phyloP scores from a whole-genome alignment of 2,888 invertebrate genomes.

The Hemicrepidius hirtus region DNA sequence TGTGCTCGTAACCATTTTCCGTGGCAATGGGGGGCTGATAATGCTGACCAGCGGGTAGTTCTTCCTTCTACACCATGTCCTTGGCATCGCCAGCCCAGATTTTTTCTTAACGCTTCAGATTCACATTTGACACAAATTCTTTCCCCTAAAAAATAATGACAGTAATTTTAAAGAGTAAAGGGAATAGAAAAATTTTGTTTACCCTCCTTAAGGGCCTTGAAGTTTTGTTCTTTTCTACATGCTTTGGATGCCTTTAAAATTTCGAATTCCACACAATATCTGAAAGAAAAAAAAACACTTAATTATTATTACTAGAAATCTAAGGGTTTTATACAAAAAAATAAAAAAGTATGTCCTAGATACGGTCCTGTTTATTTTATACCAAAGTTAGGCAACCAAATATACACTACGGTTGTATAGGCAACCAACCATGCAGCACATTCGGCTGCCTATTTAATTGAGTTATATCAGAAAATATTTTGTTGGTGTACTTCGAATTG shows the following conservation, averaged over 20 bases:
- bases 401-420: no score
- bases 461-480: no score
- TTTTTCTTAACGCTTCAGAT: constrained; percentile 85
- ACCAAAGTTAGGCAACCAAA: no score
- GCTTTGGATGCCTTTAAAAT: constrained; percentile 88
- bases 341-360: no score
- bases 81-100: constrained; percentile 85
- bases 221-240: constrained; percentile 84
- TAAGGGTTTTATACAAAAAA: no score
- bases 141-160: constrained; percentile 75
- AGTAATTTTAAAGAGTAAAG: no score
- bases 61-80: constrained; percentile 88
- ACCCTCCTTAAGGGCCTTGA: constrained; percentile 86
- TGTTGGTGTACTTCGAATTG: no score
- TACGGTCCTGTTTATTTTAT: no score
- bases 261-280: constrained; percentile 91
- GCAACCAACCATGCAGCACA: no score
- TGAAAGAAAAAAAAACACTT: constrained; percentile 74
- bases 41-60: constrained; percentile 87
- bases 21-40: constrained; percentile 90
- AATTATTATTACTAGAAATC: no score
- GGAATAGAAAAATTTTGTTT: no score
- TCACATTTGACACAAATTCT: constrained; percentile 89
- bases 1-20: constrained; percentile 86
- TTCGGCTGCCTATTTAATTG: no score